Conservation (phyloP, 2,113 vertebrate species). For the Siniperca chuatsi region DNA sequence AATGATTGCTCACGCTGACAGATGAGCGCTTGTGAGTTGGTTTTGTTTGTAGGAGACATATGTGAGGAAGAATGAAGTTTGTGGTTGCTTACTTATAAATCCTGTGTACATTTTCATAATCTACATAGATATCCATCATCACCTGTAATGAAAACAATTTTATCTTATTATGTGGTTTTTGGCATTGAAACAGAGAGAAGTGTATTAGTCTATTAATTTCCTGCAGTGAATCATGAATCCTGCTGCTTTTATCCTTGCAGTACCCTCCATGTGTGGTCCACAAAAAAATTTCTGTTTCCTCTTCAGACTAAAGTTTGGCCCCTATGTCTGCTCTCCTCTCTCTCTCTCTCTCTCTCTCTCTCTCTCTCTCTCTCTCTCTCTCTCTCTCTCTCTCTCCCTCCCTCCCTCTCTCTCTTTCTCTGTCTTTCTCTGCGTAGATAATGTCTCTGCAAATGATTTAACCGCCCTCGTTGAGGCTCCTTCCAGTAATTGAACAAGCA, state of each 20-base stretch:
- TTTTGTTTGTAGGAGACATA: slow-evolving; percentile 52
- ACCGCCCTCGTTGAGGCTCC: slow-evolving; percentile 78
- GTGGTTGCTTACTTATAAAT: slow-evolving; percentile 33
- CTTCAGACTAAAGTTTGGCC: slow-evolving; percentile 76
- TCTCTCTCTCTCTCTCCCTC: background rate
- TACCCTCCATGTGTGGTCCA: slow-evolving; percentile 79
- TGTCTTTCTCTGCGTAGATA: slow-evolving; percentile 74
- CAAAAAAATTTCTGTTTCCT: slow-evolving; percentile 71
- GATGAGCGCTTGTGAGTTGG: slow-evolving; percentile 47
- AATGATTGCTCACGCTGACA: slow-evolving; percentile 82
- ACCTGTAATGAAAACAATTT: slow-evolving; percentile 77
- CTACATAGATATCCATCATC: slow-evolving; percentile 70
- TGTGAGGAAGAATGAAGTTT: slow-evolving; percentile 46
- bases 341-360: background rate
- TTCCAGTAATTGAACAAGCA: slow-evolving; percentile 83
- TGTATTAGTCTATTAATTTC: slow-evolving; percentile 79
- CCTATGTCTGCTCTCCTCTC: slow-evolving; percentile 45
- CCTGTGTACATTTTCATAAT: slow-evolving; percentile 49
- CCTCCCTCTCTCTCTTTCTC: slow-evolving; percentile 47
- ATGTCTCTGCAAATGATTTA: slow-evolving; percentile 82
- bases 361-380: slow-evolving; percentile 1
- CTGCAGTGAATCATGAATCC: slow-evolving; percentile 77
- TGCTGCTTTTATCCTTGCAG: slow-evolving; percentile 74
- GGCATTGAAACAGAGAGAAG: slow-evolving; percentile 63
- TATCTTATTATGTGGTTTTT: slow-evolving; percentile 67